These are phyloP conservation scores for Aphaenogaster floridana DNA, from an alignment of 1,140 invertebrate species.

Conservation along the genomic window DNA sequence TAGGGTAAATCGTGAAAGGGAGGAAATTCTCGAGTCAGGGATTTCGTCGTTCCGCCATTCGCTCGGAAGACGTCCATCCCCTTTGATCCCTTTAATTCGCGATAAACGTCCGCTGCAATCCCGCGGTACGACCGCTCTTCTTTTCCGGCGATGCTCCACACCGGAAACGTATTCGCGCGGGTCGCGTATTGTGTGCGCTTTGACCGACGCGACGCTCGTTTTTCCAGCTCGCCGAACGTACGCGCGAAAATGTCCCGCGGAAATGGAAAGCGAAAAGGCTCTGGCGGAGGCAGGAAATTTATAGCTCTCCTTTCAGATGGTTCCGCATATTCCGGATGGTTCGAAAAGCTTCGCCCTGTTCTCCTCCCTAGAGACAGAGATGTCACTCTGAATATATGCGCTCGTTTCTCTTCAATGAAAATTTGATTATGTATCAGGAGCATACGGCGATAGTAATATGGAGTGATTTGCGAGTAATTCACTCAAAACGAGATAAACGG, in stretches of 20 bases:
- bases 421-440: slow-evolving; percentile 20
- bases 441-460: background rate
- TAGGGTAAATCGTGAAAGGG: background rate
- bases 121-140: slow-evolving; percentile 17
- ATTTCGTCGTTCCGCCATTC: background rate
- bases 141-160: background rate
- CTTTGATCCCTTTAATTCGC: slow-evolving; percentile 56
- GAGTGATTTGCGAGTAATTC: background rate
- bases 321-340: background rate
- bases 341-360: background rate
- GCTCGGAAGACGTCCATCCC: background rate
- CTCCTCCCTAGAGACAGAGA: background rate
- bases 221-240: slow-evolving; percentile 35
- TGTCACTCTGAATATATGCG: background rate
- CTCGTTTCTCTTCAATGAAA: slow-evolving; percentile 17
- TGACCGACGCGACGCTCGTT: slow-evolving; percentile 25
- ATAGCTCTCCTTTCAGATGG: slow-evolving; percentile 32
- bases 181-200: slow-evolving; percentile 39
- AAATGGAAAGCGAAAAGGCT: slow-evolving; percentile 50
- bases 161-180: slow-evolving; percentile 37
- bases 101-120: slow-evolving; percentile 54
- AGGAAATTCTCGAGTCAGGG: background rate
- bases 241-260: slow-evolving; percentile 50
- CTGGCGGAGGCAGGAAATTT: slow-evolving; percentile 39
- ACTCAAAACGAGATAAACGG: background rate